Conservation (phyloP, 1,140 invertebrate species). For the Sminthurides bifidus region DNA sequence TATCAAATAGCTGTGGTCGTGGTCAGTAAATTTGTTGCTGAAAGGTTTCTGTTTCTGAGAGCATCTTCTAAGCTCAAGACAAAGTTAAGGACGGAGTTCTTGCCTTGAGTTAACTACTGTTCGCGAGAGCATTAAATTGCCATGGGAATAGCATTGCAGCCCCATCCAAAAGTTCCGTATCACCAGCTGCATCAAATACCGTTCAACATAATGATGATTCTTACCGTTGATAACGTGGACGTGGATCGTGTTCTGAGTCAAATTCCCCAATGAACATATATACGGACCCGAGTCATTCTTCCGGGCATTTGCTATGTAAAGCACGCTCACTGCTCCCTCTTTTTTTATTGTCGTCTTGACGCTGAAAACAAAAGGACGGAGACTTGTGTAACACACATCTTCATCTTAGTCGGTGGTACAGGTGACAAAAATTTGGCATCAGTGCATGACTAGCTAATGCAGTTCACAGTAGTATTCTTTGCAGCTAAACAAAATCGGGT, state of each 20-base stretch:
- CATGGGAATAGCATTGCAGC: background rate
- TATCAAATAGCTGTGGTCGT: no score
- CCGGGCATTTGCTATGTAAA: slow-evolving; percentile 71
- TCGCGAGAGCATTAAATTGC: background rate
- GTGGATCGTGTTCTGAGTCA: slow-evolving; percentile 58
- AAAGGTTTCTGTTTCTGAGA: background rate
- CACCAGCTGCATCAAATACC: background rate
- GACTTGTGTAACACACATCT: no score
- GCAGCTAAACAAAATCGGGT: no score
- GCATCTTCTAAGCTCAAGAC: background rate
- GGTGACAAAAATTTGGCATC: no score
- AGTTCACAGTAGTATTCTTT: no score
- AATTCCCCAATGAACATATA: slow-evolving; percentile 63
- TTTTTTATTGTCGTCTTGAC: slow-evolving; percentile 67
- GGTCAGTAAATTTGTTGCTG: no score
- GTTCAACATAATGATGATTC: slow-evolving; percentile 27
- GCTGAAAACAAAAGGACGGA: slow-evolving; percentile 39
- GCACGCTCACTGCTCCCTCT: slow-evolving; percentile 59
- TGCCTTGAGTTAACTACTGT: no score
- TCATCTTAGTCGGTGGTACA: no score
- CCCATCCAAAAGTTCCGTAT: background rate
- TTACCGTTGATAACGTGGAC: slow-evolving; percentile 74
- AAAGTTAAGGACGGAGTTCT: background rate
- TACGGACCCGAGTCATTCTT: slow-evolving; percentile 75
- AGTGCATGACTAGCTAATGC: no score